Base-by-base conservation (phyloP, 2,113 vertebrate genomes). In the Corythoichthys intestinalis region DNA sequence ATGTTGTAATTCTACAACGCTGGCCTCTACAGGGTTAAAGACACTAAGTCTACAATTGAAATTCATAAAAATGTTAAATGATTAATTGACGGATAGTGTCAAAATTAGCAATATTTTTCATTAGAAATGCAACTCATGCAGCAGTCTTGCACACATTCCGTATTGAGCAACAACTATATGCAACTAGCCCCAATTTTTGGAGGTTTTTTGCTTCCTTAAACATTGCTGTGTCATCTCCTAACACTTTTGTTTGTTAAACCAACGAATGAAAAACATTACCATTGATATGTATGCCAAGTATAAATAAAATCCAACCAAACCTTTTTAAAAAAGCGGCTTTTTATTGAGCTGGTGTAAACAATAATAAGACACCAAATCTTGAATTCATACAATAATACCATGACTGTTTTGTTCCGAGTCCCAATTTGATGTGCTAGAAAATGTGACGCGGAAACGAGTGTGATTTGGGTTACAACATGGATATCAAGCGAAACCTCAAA, bases 261-360 rank as follows among this genome's bases (percentile, higher is more conserved):
- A 11, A 20, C 53, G 11, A 34, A 20, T 56, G 12, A 37, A 34
- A 58, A 12, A 28, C 9, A 34, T 10, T 41, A 41, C 8, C 4
- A 41, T 46, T 12, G 2, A 47, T 4, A 47, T 8, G 2, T 4
- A 41, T 34, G 11, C 12, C 20, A 14, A 7, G 3, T 14, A 14
- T 1, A 63, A 47, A 14, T 47, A 14, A 9, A 47, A 47, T 65
- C 48, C 64, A 65, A 50, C 64, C 41, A 65, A 17, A 46, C 20
- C 6, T 50, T 52, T 39, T 17, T n/a, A 78, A 85, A 82, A 85
- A 89, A 81, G 77, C 67, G 70, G 70, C 62, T 80, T 79, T 88
- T 90, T 85, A 88, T 88, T 89, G 62, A 84, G 69, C 75, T 82
- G 85, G 85, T 84, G 79, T 72, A 82, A 82, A 83, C 70, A 84